Evolutionary conservation across 2,888 invertebrate genomes (phyloP).

Genomic region (Pristionchus japonicus): DNA sequence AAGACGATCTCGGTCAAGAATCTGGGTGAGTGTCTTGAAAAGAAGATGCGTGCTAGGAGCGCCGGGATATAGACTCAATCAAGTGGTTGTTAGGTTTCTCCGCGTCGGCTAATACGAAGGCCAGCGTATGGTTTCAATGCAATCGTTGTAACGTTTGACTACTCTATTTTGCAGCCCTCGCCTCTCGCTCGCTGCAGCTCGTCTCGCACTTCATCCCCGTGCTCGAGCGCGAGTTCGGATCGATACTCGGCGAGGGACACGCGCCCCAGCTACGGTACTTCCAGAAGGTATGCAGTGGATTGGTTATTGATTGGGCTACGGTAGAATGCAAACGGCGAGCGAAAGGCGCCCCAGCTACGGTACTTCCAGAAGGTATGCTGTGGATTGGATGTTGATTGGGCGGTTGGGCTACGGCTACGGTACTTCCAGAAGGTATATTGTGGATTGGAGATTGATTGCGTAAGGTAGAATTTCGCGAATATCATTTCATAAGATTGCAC

Average conservation of each 20-base stretch:
- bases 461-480: background rate
- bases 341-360: no score
- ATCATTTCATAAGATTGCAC: no score
- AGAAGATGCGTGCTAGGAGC: no score
- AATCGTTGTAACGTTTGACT: background rate
- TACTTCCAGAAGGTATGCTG: no score
- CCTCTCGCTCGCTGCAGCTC: conserved; percentile 78
- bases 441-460: background rate
- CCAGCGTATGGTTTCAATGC: background rate
- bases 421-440: conserved; percentile 67
- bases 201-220: conserved; percentile 79
- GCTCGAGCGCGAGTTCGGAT: conserved; percentile 60
- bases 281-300: conserved; percentile 55
- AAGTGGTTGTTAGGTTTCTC: background rate
- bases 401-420: conserved; percentile 60
- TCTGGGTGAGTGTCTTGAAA: conserved; percentile 80
- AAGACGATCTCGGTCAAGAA: conserved; percentile 92
- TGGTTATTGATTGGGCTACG: background rate
- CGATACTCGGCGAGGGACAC: conserved; percentile 57
- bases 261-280: conserved; percentile 69
- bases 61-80: background rate
- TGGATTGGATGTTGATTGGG: no score
- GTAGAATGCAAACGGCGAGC: background rate
- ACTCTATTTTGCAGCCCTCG: conserved; percentile 75
- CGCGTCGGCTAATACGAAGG: background rate